Evolutionary conservation across 1,140 invertebrate genomes (phyloP).

Genomic region (Listronotus oregonensis): DNA sequence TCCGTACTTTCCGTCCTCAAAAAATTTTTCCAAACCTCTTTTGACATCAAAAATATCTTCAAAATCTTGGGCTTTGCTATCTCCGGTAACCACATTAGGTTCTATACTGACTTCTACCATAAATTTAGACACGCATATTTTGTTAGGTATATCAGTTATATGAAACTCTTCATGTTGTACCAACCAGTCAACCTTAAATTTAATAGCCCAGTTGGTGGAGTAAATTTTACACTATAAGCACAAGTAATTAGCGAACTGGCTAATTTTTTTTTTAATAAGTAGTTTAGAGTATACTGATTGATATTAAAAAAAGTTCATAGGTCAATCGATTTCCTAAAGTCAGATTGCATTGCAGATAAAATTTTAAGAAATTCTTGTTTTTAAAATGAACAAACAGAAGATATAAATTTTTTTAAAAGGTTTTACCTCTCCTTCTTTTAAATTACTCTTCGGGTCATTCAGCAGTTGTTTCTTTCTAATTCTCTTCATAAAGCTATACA

Average conservation of each 20-base stretch:
- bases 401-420: no score
- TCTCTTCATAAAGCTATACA: constrained; percentile 53
- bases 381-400: no score
- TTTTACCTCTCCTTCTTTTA: constrained; percentile 45
- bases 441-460: constrained; percentile 43
- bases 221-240: no score
- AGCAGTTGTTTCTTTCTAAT: constrained; percentile 50
- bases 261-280: no score
- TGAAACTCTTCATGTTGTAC: constrained; percentile 50
- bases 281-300: no score
- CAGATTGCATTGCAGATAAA: not conserved
- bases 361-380: no score
- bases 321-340: no score
- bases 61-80: constrained; percentile 54
- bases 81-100: constrained; percentile 52
- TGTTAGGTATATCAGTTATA: constrained; percentile 54
- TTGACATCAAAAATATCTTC: constrained; percentile 45
- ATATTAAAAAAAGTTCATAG: no score
- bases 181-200: constrained; percentile 26
- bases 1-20: constrained; percentile 43
- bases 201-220: no score
- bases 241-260: no score
- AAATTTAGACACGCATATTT: constrained; percentile 47
- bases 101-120: constrained; percentile 49
- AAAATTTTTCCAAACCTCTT: constrained; percentile 42